These are phyloP conservation scores for Rousettus leschenaultii DNA, from an alignment of 2,113 vertebrate species.

Conservation along the genomic window DNA sequence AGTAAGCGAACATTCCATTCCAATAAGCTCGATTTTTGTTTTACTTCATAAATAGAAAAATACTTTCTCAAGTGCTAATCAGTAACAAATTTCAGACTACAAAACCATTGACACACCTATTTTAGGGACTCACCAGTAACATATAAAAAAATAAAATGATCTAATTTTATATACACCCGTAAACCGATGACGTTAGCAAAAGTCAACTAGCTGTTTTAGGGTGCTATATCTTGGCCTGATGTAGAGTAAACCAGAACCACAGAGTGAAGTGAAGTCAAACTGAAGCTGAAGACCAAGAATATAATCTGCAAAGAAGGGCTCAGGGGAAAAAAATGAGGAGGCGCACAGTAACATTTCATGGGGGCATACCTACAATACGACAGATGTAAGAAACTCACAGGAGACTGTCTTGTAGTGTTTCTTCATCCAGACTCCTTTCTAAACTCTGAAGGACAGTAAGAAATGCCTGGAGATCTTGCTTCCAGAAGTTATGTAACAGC, in stretches of 20 bases:
- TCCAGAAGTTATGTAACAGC: not conserved
- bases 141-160: not conserved
- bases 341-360: not conserved
- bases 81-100: constrained; percentile 4
- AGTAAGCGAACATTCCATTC: constrained; percentile 15
- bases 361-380: not conserved
- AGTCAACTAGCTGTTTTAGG: not conserved
- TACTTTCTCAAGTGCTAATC: not conserved
- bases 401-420: not conserved
- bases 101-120: not conserved
- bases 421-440: not conserved
- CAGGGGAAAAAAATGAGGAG: not conserved
- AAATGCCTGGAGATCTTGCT: not conserved
- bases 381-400: not conserved
- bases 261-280: not conserved
- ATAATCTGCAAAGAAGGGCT: not conserved
- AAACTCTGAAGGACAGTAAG: not conserved
- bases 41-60: not conserved
- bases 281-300: not conserved
- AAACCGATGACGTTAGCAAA: constrained; percentile 2
- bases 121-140: not conserved
- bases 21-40: not conserved
- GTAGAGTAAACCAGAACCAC: not conserved
- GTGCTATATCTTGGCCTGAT: not conserved
- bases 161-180: not conserved